These are phyloP conservation scores for Perithous albicinctus DNA, from an alignment of 2,888 invertebrate species.

Conservation along the genomic window DNA sequence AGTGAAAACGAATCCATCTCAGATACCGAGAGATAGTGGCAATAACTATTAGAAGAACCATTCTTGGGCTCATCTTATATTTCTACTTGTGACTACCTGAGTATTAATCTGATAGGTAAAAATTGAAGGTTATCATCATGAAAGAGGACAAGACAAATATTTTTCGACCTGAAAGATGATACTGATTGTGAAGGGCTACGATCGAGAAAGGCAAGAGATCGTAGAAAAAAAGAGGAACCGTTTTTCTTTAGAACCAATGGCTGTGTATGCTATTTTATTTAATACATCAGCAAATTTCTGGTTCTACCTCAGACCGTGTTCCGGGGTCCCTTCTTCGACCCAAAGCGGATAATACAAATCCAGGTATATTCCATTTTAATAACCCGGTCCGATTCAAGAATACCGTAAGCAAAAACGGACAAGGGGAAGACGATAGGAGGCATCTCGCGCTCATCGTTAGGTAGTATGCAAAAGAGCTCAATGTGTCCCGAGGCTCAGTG, in stretches of 20 bases:
- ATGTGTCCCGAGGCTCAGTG: too few relatives aligned
- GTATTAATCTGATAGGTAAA: slow-evolving; percentile 17
- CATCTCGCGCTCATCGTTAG: too few relatives aligned
- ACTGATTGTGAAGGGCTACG: slow-evolving; percentile 24
- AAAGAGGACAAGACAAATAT: slow-evolving; percentile 26
- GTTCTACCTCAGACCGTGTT: too few relatives aligned
- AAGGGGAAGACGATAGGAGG: too few relatives aligned
- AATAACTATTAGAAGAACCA: slow-evolving; percentile 8
- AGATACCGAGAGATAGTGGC: slow-evolving; percentile 31
- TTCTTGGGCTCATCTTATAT: slow-evolving; percentile 18
- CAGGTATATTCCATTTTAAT: too few relatives aligned
- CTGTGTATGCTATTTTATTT: too few relatives aligned
- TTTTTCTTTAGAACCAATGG: background rate
- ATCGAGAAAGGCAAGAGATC: slow-evolving; percentile 6
- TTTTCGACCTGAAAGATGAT: slow-evolving; percentile 18
- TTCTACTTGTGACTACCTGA: slow-evolving; percentile 36
- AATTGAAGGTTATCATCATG: slow-evolving; percentile 50
- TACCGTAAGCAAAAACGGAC: too few relatives aligned
- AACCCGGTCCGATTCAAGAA: too few relatives aligned
- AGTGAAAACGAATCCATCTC: slow-evolving; percentile 44
- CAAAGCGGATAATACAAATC: too few relatives aligned
- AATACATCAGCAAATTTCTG: too few relatives aligned
- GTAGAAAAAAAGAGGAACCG: background rate
- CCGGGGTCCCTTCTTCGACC: too few relatives aligned
- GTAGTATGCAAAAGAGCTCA: too few relatives aligned